Base-by-base conservation (phyloP, 1,140 invertebrate genomes). In the Listronotus oregonensis region DNA sequence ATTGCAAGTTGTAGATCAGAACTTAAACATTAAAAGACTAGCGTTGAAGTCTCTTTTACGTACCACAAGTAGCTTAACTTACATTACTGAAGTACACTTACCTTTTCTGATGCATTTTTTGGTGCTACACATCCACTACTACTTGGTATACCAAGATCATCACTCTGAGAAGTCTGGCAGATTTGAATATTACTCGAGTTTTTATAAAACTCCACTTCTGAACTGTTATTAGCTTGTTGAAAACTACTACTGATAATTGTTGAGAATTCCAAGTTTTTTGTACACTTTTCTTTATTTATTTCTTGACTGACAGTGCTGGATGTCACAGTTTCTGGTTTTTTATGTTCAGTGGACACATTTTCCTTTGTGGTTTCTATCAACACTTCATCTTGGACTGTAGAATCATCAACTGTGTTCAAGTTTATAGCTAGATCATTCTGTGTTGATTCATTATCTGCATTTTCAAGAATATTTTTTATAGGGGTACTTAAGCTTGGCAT, bases 171-270 rank as follows among this genome's bases (percentile, higher is more conserved):
- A n/a, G 46, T 66, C 47, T 66, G 64, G 18, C 56, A 54, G 11
- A 63, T 64, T 37, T 64, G 67, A 40, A 54, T 32, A 37, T 59
- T 43, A 31, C 39, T 57, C 37, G 50, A 43, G 52, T 57, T 52
- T 44, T 12, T 61, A 50, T 47, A 61, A 56, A 68, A 68, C 50
- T 68, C 67, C 6, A 68, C 67, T 44, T 68, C 67, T 10, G 57
- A 60, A 34, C 57, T 65, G 9, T 58, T 39, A 37, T 61, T 44
- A 15, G 17, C 56, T 31, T 65, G 58, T 42, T 69, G 67, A 44
- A 69, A 69, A 61, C 67, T 69, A 18, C 52, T 46, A 17, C 44
- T 65, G 5, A 32, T 65, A 50, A 65, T 65, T 7, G 54, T 65
- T 9, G 55, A 65, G 40, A 65, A 65, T 11, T 65, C 63, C 34